Evolutionary conservation across 2,113 vertebrate genomes (phyloP), one percentile per base, ranked within the genome.

Genomic region (Halichoeres trimaculatus): DNA sequence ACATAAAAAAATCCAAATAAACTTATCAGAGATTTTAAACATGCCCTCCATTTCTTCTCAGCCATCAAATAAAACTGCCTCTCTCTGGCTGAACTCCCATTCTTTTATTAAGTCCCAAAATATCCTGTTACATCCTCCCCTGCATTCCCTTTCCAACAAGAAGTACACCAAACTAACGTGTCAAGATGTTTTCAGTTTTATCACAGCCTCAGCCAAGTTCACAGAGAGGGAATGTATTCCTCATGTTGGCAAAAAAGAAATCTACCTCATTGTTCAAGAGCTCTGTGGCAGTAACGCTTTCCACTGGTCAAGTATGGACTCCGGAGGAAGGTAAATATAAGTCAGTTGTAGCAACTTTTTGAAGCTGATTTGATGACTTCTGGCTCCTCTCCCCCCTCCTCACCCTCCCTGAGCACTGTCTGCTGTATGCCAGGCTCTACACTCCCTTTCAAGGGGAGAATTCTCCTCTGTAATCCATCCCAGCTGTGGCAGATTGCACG

Each of bases 401-500:
- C 80, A 55, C 34, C 54, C 38, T 78, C 48, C 58, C 62, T 36
- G 20, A 62, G 38, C 22, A n/a, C 22, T 3, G 38, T 50, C 45
- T 59, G 20, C 64, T 52, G 70, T 62, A 68, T 88, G 70, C 81
- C 87, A 87, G 67, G 53, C 73, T 78, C 73, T 14, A 36, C 36
- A 6, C 36, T 89, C 74, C 89, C 81, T 92, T 94, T 94, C 91
- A 90, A 91, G 89, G 89, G 89, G 91, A 91, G 78, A 94, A 93
- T 92, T 93, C 63, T 76, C 80, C 91, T 84, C 87, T 85, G 81
- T 96, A 97, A 97, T 96, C 90, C 90, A 68, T 93, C 93, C 91
- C 96, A 96, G 95, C 95, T 96, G 95, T 89, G 90, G 92, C 89
- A 90, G 90, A 94, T 85, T 88, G 88, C 85, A 93, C 16, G 34